Evolutionary conservation across 2,797 vertebrate genomes (phyloP), one percentile per base, ranked within the genome.

Genomic region (Allobates femoralis): DNA sequence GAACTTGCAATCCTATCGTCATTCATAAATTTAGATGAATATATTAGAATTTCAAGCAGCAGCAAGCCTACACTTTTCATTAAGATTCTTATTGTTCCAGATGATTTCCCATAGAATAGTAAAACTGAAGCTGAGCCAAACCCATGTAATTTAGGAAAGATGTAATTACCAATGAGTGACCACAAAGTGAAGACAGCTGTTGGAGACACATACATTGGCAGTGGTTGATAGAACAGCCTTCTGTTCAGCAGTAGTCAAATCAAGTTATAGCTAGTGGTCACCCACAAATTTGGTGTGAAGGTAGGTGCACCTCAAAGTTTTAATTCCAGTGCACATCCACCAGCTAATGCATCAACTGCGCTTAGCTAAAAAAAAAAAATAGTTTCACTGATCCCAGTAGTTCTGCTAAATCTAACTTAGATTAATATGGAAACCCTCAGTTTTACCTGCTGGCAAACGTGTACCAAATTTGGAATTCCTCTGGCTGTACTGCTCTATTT

Each of bases 71-170:
- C 64, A 5, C 10, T 66, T 66, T 66, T 46, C 41, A 19, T 18
- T 66, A 15, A 6, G 32, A 32, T 66, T 66, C 16, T 10, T 71
- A 37, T 41, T 41, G 34, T 41, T 71, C 67, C 15, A 37, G 19
- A 19, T 19, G 34, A 10, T 71, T 37, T 71, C 37, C 23, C 8
- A 15, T 23, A 8, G 37, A 41, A 34, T 21, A 71, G 34, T 23
- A 8, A 5, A 71, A 23, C 67, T 67, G 30, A 67, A 32, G 30
- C 30, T 37, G 34, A 71, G 34, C 67, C 32, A 71, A 71, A 34
- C 67, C 67, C 67, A 37, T 37, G 32, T 71, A 23, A 71, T 71
- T 71, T 71, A 71, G 34, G 15, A 41, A 71, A 71, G 21, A 71
- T 69, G 32, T 69, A 37, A 37, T 69, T 37, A 23, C 32, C 32